These are phyloP conservation scores for Agrotis ipsilon DNA, from an alignment of 2,888 invertebrate species.

Conservation along the genomic window DNA sequence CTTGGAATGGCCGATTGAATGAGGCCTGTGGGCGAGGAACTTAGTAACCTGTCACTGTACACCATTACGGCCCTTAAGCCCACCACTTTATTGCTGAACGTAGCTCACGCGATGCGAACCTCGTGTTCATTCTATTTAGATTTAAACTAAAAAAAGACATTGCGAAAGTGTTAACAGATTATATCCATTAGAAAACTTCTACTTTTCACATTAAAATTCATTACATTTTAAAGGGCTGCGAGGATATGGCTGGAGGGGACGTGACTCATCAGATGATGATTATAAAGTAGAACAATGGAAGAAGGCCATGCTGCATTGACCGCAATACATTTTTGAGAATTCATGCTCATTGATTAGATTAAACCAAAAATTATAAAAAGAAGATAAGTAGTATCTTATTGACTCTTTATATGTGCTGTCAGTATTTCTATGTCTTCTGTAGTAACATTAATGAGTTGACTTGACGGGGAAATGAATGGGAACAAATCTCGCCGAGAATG, in stretches of 20 bases:
- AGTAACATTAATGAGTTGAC: background rate
- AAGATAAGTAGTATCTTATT: no score
- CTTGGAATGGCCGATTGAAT: conserved; percentile 36
- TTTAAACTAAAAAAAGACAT: conserved; percentile 7
- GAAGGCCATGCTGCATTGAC: no score
- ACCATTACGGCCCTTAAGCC: conserved; percentile 45
- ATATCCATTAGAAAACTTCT: background rate
- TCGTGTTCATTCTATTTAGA: conserved; percentile 35
- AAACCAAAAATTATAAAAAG: no score
- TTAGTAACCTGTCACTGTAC: conserved; percentile 40
- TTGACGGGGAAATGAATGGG: conserved; percentile 26
- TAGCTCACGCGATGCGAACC: conserved; percentile 38
- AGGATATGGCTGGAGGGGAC: no score
- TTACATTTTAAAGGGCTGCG: no score
- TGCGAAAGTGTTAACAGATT: conserved; percentile 3
- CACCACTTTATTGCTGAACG: conserved; percentile 42
- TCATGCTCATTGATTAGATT: background rate
- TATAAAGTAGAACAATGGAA: no score
- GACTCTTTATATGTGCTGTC: background rate
- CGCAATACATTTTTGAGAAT: no score
- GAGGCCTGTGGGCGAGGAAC: conserved; percentile 53
- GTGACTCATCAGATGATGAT: no score
- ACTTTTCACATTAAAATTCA: background rate
- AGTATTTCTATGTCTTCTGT: background rate
- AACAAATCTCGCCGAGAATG: conserved; percentile 22